Evolutionary conservation across 2,113 vertebrate species (phyloP).

Genomic region (Zeus faber): DNA sequence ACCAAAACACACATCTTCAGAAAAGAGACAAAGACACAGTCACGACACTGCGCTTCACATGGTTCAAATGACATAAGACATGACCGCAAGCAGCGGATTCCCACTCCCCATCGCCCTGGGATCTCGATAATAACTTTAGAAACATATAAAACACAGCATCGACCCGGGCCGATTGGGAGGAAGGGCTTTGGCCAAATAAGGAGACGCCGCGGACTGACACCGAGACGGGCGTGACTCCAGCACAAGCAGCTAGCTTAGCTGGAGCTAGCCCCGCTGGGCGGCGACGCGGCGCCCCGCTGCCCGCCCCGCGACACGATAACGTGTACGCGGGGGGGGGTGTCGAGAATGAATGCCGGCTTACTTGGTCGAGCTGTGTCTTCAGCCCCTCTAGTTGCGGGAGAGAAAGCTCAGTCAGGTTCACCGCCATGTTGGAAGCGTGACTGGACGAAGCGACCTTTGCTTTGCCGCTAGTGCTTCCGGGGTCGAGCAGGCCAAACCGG

Average conservation of each 20-base stretch:
- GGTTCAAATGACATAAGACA: too few relatives aligned
- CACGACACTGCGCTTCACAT: too few relatives aligned
- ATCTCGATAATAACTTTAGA: too few relatives aligned
- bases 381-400: constrained; percentile 86
- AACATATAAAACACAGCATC: too few relatives aligned
- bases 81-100: too few relatives aligned
- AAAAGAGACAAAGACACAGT: too few relatives aligned
- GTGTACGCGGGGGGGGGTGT: background rate
- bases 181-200: too few relatives aligned
- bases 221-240: background rate
- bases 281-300: too few relatives aligned
- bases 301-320: background rate
- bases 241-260: background rate
- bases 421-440: constrained; percentile 81
- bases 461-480: constrained; percentile 47
- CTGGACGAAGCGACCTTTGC: constrained; percentile 1
- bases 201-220: too few relatives aligned
- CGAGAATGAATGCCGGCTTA: constrained; percentile 29
- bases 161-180: too few relatives aligned
- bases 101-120: too few relatives aligned
- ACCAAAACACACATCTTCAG: background rate
- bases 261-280: too few relatives aligned
- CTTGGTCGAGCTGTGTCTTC: constrained; percentile 89
- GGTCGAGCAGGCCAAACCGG: background rate
- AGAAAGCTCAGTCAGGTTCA: constrained; percentile 85